Evolutionary conservation across 2,888 invertebrate species (phyloP).

Genomic region (Drosophila affinis): DNA sequence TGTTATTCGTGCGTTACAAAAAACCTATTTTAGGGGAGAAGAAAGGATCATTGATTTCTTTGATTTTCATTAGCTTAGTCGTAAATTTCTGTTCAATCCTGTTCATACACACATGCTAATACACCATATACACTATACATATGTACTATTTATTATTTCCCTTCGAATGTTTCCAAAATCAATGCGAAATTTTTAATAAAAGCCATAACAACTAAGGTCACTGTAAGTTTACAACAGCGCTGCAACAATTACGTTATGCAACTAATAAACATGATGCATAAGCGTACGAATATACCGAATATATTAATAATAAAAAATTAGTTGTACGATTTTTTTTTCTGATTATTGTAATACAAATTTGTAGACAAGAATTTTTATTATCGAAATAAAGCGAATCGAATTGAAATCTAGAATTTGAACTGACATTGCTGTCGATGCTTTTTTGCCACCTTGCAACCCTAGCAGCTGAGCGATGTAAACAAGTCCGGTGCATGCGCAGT

Average conservation of each 20-base stretch:
- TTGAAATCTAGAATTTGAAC: slow-evolving; percentile 9
- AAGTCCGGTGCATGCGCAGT: slow-evolving; percentile 20
- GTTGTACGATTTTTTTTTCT: slow-evolving; percentile 42
- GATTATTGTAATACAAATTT: slow-evolving; percentile 50
- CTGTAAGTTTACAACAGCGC: slow-evolving; percentile 57
- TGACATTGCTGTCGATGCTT: not conserved
- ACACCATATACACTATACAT: slow-evolving; percentile 8
- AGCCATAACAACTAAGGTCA: slow-evolving; percentile 81
- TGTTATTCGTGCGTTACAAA: slow-evolving; percentile 9
- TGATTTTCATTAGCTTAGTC: slow-evolving; percentile 1
- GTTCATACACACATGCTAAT: slow-evolving; percentile 15
- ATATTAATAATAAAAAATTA: slow-evolving; percentile 11
- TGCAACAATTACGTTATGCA: slow-evolving; percentile 18
- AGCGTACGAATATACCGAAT: slow-evolving; percentile 20
- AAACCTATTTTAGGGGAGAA: slow-evolving; percentile 29
- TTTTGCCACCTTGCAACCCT: slow-evolving; percentile 10
- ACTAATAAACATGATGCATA: slow-evolving; percentile 27
- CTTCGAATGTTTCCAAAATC: slow-evolving; percentile 53
- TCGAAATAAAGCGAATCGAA: slow-evolving; percentile 66
- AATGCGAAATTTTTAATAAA: slow-evolving; percentile 57
- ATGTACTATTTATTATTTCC: slow-evolving; percentile 42
- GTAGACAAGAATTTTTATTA: slow-evolving; percentile 56
- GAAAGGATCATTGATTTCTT: slow-evolving; percentile 13
- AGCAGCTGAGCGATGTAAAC: slow-evolving; percentile 53
- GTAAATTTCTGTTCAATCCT: slow-evolving; percentile 16